phyloP scores from a whole-genome alignment of 2,888 invertebrate species.

The Nysson spinosus region DNA sequence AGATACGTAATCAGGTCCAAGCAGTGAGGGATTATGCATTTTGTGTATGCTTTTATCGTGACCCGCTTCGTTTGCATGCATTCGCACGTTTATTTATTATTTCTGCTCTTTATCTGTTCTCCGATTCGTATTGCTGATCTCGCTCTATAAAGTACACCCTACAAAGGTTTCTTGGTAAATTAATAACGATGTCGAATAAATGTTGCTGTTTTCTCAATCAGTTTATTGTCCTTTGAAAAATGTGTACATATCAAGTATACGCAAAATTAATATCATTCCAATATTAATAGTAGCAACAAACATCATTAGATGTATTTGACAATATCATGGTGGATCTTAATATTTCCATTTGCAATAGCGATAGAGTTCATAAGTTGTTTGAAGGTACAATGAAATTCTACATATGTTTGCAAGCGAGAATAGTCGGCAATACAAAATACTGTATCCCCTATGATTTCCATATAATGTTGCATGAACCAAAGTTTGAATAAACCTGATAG shows the following conservation, averaged over 20 bases:
- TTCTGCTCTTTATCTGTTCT: not conserved
- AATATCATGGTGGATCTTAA: too few relatives aligned
- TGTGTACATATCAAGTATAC: too few relatives aligned
- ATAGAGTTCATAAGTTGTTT: too few relatives aligned
- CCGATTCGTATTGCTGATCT: not conserved
- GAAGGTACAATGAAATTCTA: too few relatives aligned
- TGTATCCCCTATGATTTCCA: constrained; percentile 4
- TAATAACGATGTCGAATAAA: too few relatives aligned
- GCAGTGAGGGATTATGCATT: constrained; percentile 8
- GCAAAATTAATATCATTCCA: too few relatives aligned
- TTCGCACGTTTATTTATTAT: constrained; percentile 1
- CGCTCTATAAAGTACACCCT: constrained; percentile 5
- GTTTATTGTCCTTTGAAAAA: too few relatives aligned
- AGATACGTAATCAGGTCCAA: constrained; percentile 21
- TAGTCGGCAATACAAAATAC: not conserved
- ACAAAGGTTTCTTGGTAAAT: too few relatives aligned
- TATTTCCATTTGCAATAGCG: too few relatives aligned
- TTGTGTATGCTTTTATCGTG: constrained; percentile 18
- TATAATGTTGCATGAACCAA: constrained; percentile 33
- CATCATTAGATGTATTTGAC: too few relatives aligned
- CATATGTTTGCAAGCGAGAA: constrained; percentile 6
- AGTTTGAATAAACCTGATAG: constrained; percentile 37
- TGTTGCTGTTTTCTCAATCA: too few relatives aligned
- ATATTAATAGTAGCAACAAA: too few relatives aligned
- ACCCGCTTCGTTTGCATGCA: constrained; percentile 27